These are phyloP conservation scores for Apotomis capreana DNA, from an alignment of 2,888 invertebrate species.

Conservation along the genomic window DNA sequence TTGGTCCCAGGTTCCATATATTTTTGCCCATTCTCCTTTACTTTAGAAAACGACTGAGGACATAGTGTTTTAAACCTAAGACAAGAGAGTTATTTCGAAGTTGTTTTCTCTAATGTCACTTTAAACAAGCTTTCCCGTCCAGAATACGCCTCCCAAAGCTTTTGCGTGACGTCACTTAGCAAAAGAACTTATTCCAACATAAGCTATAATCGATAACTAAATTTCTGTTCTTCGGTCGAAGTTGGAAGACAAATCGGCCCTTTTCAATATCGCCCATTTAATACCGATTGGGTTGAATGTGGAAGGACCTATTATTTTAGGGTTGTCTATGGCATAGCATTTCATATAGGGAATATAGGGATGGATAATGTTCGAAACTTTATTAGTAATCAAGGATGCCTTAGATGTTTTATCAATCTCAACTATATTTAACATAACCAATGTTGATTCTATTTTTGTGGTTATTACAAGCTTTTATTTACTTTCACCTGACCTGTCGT, in stretches of 20 bases:
- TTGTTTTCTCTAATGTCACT: too few species aligned
- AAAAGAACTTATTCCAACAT: slow-evolving; percentile 38
- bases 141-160: slow-evolving; percentile 27
- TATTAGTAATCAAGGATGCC: not conserved
- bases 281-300: slow-evolving; percentile 8
- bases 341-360: not conserved
- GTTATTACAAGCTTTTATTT: too few species aligned
- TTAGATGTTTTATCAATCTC: too few species aligned
- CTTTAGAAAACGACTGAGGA: too few species aligned
- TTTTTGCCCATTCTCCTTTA: too few species aligned
- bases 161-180: slow-evolving; percentile 31
- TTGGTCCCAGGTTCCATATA: too few species aligned
- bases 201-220: slow-evolving; percentile 39
- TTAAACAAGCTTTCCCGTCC: not conserved
- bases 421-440: too few species aligned
- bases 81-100: too few species aligned
- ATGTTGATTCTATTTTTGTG: too few species aligned
- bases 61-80: too few species aligned
- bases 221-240: slow-evolving; percentile 21
- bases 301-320: slow-evolving; percentile 8
- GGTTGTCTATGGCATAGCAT: not conserved
- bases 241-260: slow-evolving; percentile 10
- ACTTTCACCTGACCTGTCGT: too few species aligned
- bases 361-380: not conserved
- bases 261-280: slow-evolving; percentile 21